phyloP scores from a whole-genome alignment of 2,888 invertebrate species.

The Eupithecia subumbrata region DNA sequence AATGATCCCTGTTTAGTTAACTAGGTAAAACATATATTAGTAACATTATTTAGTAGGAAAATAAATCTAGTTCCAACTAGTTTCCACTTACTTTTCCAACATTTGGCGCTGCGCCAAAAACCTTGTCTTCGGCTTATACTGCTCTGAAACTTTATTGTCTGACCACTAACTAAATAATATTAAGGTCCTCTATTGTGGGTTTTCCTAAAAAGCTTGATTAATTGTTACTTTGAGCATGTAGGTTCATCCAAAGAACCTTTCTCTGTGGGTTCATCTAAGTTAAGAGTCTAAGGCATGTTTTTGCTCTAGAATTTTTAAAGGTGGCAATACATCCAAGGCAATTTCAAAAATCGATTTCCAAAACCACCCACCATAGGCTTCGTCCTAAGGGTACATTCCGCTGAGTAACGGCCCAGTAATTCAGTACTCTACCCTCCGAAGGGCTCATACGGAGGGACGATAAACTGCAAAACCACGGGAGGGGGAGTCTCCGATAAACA shows the following conservation, averaged over 20 bases:
- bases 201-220: not conserved
- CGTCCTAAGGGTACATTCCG: conserved; percentile 66
- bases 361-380: conserved; percentile 24
- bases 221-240: not conserved
- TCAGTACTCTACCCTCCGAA: conserved; percentile 64
- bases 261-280: not conserved
- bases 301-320: not conserved
- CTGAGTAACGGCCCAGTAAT: conserved; percentile 75
- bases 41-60: not conserved
- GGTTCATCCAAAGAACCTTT: too few species aligned
- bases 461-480: conserved; percentile 82
- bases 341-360: conserved; percentile 24
- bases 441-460: conserved; percentile 75
- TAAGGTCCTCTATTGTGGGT: not conserved
- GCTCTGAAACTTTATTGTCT: conserved; percentile 18
- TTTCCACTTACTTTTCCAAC: conserved; percentile 7
- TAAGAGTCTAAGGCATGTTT: not conserved
- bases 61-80: not conserved
- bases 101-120: conserved; percentile 30
- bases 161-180: conserved; percentile 18
- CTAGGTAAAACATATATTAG: not conserved
- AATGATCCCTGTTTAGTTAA: too few species aligned
- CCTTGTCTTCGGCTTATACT: conserved; percentile 12
- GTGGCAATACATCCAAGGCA: not conserved
- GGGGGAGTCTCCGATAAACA: conserved; percentile 76